phyloP scores from a whole-genome alignment of 37 sponge, comb jelly and placozoan species.

The Chondrosia reniformis region DNA sequence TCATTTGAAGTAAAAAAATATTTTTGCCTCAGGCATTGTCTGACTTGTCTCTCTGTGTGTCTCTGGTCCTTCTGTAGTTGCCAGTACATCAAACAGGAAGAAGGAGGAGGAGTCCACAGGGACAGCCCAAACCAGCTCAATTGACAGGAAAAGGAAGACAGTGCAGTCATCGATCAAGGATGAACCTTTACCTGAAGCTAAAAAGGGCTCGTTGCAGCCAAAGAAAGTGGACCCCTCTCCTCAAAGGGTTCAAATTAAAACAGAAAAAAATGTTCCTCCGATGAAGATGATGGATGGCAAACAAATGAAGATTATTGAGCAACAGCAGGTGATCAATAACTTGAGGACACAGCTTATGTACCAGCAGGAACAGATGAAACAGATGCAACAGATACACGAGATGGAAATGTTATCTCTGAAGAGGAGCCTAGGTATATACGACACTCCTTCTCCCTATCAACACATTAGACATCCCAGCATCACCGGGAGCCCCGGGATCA shows the following conservation, averaged over 20 bases:
- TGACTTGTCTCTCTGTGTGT: background rate
- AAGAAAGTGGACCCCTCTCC: slow-evolving; percentile 2
- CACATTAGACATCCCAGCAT: background rate
- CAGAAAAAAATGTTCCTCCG: too few species aligned
- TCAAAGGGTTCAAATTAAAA: too few species aligned
- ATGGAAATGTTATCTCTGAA: background rate
- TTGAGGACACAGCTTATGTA: slow-evolving; percentile 32
- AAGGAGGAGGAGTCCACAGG: background rate
- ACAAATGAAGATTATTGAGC: slow-evolving; percentile 26
- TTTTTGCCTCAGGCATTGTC: too few species aligned
- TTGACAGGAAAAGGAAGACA: background rate
- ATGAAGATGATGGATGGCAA: slow-evolving; percentile 5
- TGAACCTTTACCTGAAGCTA: background rate
- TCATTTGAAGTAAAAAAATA: too few species aligned
- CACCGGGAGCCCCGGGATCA: background rate
- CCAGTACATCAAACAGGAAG: background rate
- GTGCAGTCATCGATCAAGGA: background rate
- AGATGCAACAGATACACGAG: slow-evolving; percentile 31
- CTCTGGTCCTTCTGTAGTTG: background rate
- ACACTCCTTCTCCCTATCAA: background rate
- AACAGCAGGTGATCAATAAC: slow-evolving; percentile 39
- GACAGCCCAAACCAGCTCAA: background rate
- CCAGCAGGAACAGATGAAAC: slow-evolving; percentile 19
- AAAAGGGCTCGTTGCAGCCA: too few species aligned
- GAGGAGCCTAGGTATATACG: background rate